Conservation (phyloP, 1,140 invertebrate genomes). For the Physella acuta region DNA sequence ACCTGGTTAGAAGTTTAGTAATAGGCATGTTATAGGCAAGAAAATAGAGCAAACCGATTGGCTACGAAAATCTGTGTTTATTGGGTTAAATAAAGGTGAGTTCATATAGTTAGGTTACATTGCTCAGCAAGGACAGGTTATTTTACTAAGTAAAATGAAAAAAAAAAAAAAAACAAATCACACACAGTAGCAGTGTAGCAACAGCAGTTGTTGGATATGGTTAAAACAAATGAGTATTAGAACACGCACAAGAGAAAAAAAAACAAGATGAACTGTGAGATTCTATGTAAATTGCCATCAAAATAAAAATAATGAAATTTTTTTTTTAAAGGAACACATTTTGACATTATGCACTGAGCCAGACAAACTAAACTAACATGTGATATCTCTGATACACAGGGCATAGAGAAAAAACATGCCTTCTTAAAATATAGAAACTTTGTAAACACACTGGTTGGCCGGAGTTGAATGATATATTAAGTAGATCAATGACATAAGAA, state of each 20-base stretch:
- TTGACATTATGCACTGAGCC: too few species aligned
- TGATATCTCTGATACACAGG: too few species aligned
- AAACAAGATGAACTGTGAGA: not conserved
- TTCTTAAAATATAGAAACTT: too few species aligned
- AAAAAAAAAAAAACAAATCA: not conserved
- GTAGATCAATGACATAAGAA: too few species aligned
- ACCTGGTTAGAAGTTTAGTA: too few species aligned
- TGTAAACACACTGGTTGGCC: slow-evolving; percentile 2
- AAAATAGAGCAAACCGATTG: slow-evolving; percentile 6
- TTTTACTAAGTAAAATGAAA: not conserved
- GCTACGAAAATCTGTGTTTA: not conserved
- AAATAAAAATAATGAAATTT: not conserved
- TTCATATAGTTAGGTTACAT: not conserved
- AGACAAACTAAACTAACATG: too few species aligned
- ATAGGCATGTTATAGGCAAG: slow-evolving; percentile 5
- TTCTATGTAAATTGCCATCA: not conserved
- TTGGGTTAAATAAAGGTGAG: not conserved
- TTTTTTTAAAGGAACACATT: too few species aligned
- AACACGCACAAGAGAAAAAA: not conserved
- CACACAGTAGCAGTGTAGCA: not conserved
- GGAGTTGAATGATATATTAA: too few species aligned
- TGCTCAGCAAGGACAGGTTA: not conserved
- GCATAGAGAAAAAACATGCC: too few species aligned
- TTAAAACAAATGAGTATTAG: too few species aligned
- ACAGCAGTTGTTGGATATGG: not conserved